Base-by-base conservation (phyloP, 2,113 vertebrate genomes). In the Harpagus bidentatus region DNA sequence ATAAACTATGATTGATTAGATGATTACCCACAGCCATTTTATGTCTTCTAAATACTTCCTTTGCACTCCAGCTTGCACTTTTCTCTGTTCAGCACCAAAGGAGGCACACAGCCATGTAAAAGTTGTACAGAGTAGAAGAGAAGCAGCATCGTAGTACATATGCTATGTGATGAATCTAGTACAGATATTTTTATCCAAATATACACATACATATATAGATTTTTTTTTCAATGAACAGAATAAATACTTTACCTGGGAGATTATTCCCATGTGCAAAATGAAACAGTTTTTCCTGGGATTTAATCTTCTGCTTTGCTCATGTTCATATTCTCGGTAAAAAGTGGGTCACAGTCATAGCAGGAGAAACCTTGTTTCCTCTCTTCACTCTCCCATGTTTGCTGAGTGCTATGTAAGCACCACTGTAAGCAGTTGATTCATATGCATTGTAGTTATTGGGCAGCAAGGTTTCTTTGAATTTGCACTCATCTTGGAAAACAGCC, bases 401-500 rank as follows among this genome's bases (percentile, higher is more conserved):
- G 96, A 99, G 98, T 4, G 99, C 99, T 10, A 99, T 98, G 98
- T 99, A 99, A 93, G 98, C 98, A 18, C 99, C 98, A 36, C 81
- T 95, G 97, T 99, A 98, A 48, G 93, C 78, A 59, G 98, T 98
- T 40, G 99, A 99, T 97, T 99, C 99, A 2, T 99, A 99, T 11
- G 99, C 99, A 1, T 99, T 99, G 98, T 99, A 99, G 97, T 99
- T 99, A 96, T 99, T 99, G 31, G 99, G 98, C 95, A 99, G 98
- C 96, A 99, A 95, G 18, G 97, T 99, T 98, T 99, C 99, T 97
- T 98, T 99, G 98, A 99, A 99, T 97, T 99, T 99, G 98, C 99
- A 99, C 93, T 99, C 99, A 14, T 99, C 99, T 38, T 98, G 99
- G 98, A 99, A 99, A 97, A 98, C 98, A 97, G 98, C 98, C 99